Base-by-base conservation (phyloP, 2,797 vertebrate genomes). In the Buphagus erythrorhynchus region DNA sequence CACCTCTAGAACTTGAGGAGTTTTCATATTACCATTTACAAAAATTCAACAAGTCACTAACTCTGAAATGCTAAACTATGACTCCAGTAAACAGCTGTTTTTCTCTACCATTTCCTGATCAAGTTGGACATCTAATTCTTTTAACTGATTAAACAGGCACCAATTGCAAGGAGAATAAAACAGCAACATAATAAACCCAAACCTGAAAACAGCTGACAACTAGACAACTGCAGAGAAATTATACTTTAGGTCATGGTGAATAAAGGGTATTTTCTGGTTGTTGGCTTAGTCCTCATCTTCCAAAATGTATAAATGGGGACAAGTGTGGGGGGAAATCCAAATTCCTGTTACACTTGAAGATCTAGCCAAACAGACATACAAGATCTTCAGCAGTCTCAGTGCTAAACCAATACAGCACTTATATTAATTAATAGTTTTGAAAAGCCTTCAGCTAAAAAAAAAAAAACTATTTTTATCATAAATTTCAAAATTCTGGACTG, bases 11-110 rank as follows among this genome's bases (percentile, higher is more conserved):
- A 73, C 81, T 84, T 71, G 71, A 89, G 69, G 58, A 49, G 49
- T 49, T 93, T 96, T 96, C 67, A 48, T 77, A 69, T 96, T 76
- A 84, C 75, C 93, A 93, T 95, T 97, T 95, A 98, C 97, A 98
- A 91, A 97, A 97, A 86, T 92, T 90, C 68, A 87, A 63, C 86
- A 94, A 96, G 51, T 91, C 86, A 90, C 94, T 93, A 79, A 69
- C 91, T 88, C 86, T 88, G 95, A 97, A 97, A 87, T 83, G 89
- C 95, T 95, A 93, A 94, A 83, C 95, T 97, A 86, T 86, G 86
- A 96, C 67, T 92, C 62, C 92, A 86, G 92, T 82, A 91, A 95
- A 76, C 49, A 96, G 75, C 42, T 94, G 38, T 55, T 96, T 90
- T 88, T 86, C 92, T 94, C 80, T 91, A 95, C 66, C 46, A 65